Conservation (phyloP, 92 coral and sea anemone genomes). For the Palythoa grandis region DNA sequence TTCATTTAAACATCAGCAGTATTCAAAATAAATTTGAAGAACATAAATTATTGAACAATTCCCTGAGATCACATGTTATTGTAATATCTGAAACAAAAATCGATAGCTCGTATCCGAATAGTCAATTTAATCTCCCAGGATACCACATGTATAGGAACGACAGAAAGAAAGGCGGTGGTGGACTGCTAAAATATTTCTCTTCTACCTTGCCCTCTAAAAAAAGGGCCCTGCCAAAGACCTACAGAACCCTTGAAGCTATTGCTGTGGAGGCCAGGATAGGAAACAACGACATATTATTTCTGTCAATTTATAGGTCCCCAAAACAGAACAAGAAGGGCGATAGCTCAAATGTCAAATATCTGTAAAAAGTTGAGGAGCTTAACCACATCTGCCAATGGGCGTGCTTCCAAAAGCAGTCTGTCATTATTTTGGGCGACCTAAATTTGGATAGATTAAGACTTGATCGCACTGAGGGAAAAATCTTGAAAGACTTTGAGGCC, state of each 20-base stretch:
- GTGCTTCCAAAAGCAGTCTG: constrained; percentile 47
- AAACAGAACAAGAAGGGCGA: constrained; percentile 35
- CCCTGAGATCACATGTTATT: constrained; percentile 17
- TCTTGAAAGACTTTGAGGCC: constrained; percentile 47
- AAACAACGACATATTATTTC: constrained; percentile 18
- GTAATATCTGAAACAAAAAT: constrained; percentile 56
- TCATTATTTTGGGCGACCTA: constrained; percentile 45
- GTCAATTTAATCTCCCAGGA: constrained; percentile 47
- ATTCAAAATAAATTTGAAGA: constrained; percentile 57
- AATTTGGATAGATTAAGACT: constrained; percentile 46
- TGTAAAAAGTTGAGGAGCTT: constrained; percentile 40
- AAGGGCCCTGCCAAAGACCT: constrained; percentile 47
- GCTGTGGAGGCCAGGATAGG: constrained; percentile 51
- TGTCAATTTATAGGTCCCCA: constrained; percentile 41
- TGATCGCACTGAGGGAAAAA: constrained; percentile 46
- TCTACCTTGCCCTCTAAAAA: constrained; percentile 47
- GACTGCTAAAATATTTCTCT: constrained; percentile 53
- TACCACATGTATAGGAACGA: constrained; percentile 51
- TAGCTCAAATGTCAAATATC: neutral
- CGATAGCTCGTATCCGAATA: constrained; percentile 41
- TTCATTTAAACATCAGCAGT: constrained; percentile 57
- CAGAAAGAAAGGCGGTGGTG: constrained; percentile 49
- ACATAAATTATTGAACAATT: constrained; percentile 39
- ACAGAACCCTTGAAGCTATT: constrained; percentile 52
- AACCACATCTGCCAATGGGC: constrained; percentile 48